Evolutionary conservation across 2,888 invertebrate genomes (phyloP), one percentile per base, ranked within the genome.

Genomic region (Tachina grossa): DNA sequence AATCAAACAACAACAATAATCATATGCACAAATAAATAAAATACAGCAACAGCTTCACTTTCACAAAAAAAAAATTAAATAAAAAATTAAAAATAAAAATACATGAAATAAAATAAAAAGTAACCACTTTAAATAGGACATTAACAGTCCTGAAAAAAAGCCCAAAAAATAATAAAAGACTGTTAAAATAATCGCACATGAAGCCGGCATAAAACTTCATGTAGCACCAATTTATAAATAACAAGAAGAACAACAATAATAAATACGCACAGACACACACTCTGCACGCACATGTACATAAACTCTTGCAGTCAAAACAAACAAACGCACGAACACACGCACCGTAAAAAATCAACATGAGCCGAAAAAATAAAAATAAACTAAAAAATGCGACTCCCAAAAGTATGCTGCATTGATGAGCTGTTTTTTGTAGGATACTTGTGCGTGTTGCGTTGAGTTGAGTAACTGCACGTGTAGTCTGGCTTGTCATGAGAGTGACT

Each of bases 331-430:
- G 5, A 31, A 69, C 59, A 72, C 51, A 79, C 75, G 76, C 82
- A 85, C 57, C 47, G 43, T 55, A 43, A 71, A 77, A 71, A 83
- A 78, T 55, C 22, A 69, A 43, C 43, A 61, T 13, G 57, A 77
- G 31, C 13, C 16, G 22, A 47, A 39, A 53, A 31, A 63, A 66
- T 71, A 19, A 53, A 13, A 41, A 3, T 47, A 45, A 83, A 65
- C 16, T 31, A 68, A 83, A 57, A 66, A 79, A 47, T 57, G 19
- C 49, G 82, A 66, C 57, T 71, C 83, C 83, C 82, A 80, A 85
- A 78, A 84, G 83, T 76, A 72, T 71, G 79, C 83, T 47, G 65
- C 79, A 82, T 75, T 85, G 78, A 85, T 85, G 71, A 83, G 83
- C 43, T 72, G 59, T n/a, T 72, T 49, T 41, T 72, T 57, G 77